These are phyloP conservation scores for Anolis carolinensis DNA, from an alignment of 2,113 vertebrate species.

Conservation along the genomic window DNA sequence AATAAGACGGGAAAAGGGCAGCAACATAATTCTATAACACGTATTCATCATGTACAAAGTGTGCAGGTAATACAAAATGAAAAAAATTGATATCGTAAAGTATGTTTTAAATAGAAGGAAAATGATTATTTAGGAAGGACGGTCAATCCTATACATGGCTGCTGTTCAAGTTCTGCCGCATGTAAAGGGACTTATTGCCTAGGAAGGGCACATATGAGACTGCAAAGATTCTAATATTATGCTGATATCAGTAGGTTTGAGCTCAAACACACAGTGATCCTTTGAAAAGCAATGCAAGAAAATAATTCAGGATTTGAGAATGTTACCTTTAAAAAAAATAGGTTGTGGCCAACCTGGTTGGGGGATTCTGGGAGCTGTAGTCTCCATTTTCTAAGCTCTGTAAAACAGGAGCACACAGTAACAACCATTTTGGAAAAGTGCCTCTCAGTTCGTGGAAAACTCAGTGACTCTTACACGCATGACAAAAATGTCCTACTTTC, in stretches of 20 bases:
- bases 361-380: too few relatives aligned
- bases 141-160: background rate
- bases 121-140: background rate
- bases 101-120: background rate
- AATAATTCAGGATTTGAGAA: too few relatives aligned
- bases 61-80: background rate
- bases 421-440: background rate
- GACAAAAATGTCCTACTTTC: background rate
- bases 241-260: background rate
- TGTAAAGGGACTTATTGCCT: background rate
- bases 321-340: too few relatives aligned
- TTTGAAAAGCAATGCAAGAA: background rate
- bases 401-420: background rate
- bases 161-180: background rate
- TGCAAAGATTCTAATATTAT: background rate
- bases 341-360: too few relatives aligned
- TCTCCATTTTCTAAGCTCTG: too few relatives aligned
- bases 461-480: background rate
- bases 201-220: background rate
- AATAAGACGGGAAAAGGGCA: constrained; percentile 14
- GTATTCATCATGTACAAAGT: background rate
- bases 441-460: background rate
- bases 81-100: background rate
- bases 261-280: background rate
- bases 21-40: background rate